These are phyloP conservation scores for Tyrophagus putrescentiae DNA, from an alignment of 1,140 invertebrate genomes.

Conservation along the genomic window DNA sequence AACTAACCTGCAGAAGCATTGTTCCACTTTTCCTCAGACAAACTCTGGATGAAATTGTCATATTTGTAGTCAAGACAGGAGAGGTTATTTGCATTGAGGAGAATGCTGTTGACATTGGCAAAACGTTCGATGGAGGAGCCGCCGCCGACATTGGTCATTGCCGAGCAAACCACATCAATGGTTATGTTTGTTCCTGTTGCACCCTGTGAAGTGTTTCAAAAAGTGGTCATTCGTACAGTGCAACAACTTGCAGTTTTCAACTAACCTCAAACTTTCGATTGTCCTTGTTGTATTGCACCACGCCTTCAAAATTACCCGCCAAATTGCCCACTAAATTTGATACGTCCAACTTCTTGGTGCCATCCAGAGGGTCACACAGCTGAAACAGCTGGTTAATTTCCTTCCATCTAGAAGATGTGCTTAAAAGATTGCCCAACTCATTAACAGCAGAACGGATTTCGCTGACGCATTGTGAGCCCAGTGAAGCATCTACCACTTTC, in stretches of 20 bases:
- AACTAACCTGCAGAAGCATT: constrained; percentile 21
- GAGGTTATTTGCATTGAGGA: constrained; percentile 50
- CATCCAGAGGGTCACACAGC: constrained; percentile 60
- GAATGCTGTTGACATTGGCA: constrained; percentile 52
- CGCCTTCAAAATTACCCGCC: constrained; percentile 56
- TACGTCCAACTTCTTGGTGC: constrained; percentile 50
- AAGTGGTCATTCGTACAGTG: constrained; percentile 9
- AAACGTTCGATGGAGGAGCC: constrained; percentile 47
- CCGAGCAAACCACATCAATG: constrained; percentile 57
- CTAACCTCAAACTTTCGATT: constrained; percentile 50
- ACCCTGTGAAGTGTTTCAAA: constrained; percentile 30
- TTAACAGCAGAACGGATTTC: constrained; percentile 45
- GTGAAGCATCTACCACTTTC: constrained; percentile 31
- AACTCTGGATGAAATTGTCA: constrained; percentile 52
- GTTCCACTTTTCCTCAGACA: constrained; percentile 54
- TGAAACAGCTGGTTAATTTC: constrained; percentile 51
- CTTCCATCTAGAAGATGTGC: constrained; percentile 43
- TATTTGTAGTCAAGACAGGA: constrained; percentile 72
- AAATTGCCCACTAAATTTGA: constrained; percentile 61
- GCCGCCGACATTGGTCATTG: constrained; percentile 48
- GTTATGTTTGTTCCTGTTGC: constrained; percentile 50
- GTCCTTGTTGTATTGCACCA: constrained; percentile 90
- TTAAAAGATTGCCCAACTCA: constrained; percentile 48
- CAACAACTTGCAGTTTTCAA: constrained; percentile 15
- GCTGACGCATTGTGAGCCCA: constrained; percentile 30